Evolutionary conservation across 2,888 invertebrate genomes (phyloP), one percentile per base, ranked within the genome.

Genomic region (Agrypnus murinus): DNA sequence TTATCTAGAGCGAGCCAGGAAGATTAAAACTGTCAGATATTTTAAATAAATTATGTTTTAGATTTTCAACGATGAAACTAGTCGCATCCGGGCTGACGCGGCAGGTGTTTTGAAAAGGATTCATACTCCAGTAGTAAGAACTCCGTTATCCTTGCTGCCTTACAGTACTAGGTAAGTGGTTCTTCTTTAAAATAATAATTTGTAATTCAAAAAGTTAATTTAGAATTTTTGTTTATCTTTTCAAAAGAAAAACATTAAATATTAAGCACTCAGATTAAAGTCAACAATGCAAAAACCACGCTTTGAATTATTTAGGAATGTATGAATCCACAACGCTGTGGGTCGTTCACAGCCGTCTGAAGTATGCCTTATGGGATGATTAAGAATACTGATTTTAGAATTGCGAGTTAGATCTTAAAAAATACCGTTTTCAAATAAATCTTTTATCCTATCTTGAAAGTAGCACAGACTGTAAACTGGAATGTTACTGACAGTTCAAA

Each of bases 11-110:
- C n/a, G 17, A 53, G 25, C 31, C 17, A 53, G 9, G 34, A 53
- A 34, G 2, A 53, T 7, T 10, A 14, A 34, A 40, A 12, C 2
- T 0, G 1, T 7, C n/a, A 38, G 10, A 45, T 57, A 57, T 12
- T 10, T 57, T 14, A 31, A 45, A 38, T 50, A 15, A 9, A 40
- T 57, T 53, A 65, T 19, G 36, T 83, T 86, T 55, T 89, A 95
- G 95, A 89, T 90, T 78, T 95, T 95, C 86, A 92, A 94, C 84
- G 94, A 94, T 84, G 95, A 95, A 86, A 92, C 92, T 75, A 91
- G 92, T 82, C 90, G 92, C 79, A 95, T 95, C 83, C 91, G 95
- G 77, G 92, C 94, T 60, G 92, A 92, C 81, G 92, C 94, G 55
- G 91, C 92, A 78, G 89, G 92, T 65, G 88, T 95, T 64, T 87